These are phyloP conservation scores for Paracentrotus lividus DNA, from an alignment of 53 echinoderm and acorn worm species.

Conservation along the genomic window DNA sequence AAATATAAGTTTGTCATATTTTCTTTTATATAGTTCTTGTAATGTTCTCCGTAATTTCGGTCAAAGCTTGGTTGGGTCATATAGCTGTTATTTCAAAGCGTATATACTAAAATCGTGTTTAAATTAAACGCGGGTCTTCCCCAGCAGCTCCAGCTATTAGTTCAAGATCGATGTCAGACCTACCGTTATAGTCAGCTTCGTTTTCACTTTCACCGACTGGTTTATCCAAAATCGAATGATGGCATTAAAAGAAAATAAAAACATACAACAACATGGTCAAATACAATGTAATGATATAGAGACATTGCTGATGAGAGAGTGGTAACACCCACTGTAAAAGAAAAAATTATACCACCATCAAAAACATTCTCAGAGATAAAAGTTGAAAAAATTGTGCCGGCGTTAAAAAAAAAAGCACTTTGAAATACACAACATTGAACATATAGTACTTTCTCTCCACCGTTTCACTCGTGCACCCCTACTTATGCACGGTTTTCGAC, in stretches of 20 bases:
- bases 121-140: not conserved
- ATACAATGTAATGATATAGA: not conserved
- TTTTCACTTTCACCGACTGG: conserved; percentile 62
- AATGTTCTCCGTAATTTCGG: not conserved
- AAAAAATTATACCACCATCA: not conserved
- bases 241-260: conserved; percentile 30
- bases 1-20: not conserved
- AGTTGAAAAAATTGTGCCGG: not conserved
- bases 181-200: conserved; percentile 59
- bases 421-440: not conserved
- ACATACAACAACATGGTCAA: not conserved
- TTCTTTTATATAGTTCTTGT: not conserved
- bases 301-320: not conserved
- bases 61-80: not conserved
- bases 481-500: not conserved
- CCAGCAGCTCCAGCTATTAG: conserved; percentile 58
- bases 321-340: not conserved
- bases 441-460: not conserved
- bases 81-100: conserved; percentile 7
- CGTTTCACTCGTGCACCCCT: not conserved
- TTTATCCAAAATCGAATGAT: conserved; percentile 35
- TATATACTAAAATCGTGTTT: conserved; percentile 6
- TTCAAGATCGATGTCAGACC: conserved; percentile 56
- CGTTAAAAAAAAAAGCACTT: not conserved
- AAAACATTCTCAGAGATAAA: not conserved